Evolutionary conservation across 2,113 vertebrate genomes (phyloP), one percentile per base, ranked within the genome.

Genomic region (Rhadina sibilatrix): DNA sequence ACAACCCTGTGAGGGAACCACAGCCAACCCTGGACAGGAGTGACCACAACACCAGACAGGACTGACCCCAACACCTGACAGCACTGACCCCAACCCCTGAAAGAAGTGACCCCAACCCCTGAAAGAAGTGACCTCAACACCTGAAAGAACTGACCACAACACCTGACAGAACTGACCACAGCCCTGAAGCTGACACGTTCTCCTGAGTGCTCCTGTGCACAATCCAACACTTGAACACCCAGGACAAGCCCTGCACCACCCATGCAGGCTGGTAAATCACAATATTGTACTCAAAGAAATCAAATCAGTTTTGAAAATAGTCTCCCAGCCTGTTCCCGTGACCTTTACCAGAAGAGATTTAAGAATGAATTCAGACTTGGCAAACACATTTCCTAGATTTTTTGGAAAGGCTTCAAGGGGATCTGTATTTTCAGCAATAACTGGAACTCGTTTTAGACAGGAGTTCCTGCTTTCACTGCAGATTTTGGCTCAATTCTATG

Each of bases 61-160:
- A 49, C 11, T 76, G 56, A 76, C 46, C 44, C 19, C 8, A 21
- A 4, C 53, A 31, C 30, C 30, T 23, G 17, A 10, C 2, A 40
- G 3, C 0, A 79, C 49, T 54, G 76, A 52, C 56, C 72, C 23
- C 2, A 24, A 3, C 12, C 21, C 37, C 28, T 5, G 49, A 24
- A 0, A 38, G 2, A 1, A 31, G 15, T 24, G 56, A 30, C 53
- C 71, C 38, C 2, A 27, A 0, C 17, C 16, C 27, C 47, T n/a
- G 30, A 13, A 0, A 78, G 0, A 0, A 54, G 8, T 30, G 60
- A 35, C 54, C 42, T 33, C 2, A n/a, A 33, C 3, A 21, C 31
- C 15, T 21, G 14, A 16, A 0, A 74, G 2, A 1, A 35, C 5
- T 46, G 53, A 38, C 7, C 46, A 33, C 28, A 20, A 1, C 50